Conservation (phyloP, 1,140 invertebrate species). For the Matsumurasca onukii region DNA sequence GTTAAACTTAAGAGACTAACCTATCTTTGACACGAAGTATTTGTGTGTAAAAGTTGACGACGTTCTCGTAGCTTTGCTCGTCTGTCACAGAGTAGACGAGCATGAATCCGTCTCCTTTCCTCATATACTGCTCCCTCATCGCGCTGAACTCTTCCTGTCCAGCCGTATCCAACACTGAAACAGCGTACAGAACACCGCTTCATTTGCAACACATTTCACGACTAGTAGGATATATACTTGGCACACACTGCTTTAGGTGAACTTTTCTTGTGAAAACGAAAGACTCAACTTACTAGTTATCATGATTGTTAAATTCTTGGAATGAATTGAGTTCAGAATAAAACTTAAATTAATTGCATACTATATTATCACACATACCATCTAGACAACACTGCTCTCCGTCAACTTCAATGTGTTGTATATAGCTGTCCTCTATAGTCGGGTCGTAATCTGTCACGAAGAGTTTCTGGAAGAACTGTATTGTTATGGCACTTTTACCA, state of each 20-base stretch:
- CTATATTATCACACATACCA: too few species aligned
- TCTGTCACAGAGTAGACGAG: conserved; percentile 91
- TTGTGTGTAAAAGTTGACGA: conserved; percentile 83
- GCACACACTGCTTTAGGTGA: too few species aligned
- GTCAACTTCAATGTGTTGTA: conserved; percentile 90
- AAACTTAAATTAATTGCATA: too few species aligned
- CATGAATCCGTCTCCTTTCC: conserved; percentile 93
- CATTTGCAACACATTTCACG: too few species aligned
- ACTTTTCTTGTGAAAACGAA: too few species aligned
- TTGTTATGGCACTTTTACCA: conserved; percentile 89
- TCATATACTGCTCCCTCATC: conserved; percentile 94
- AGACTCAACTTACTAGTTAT: too few species aligned
- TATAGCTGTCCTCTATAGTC: conserved; percentile 89
- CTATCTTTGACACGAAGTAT: conserved; percentile 89
- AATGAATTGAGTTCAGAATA: too few species aligned
- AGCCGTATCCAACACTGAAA: conserved; percentile 84
- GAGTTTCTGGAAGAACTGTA: conserved; percentile 85
- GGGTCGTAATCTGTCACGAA: conserved; percentile 91
- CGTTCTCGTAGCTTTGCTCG: conserved; percentile 82
- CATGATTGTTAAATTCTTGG: too few species aligned
- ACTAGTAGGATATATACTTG: too few species aligned
- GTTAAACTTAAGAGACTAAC: too few species aligned
- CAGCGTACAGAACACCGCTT: too few species aligned
- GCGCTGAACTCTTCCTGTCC: conserved; percentile 94
- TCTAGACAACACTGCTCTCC: conserved; percentile 89